These are phyloP conservation scores for Pammene fasciana DNA, from an alignment of 2,888 invertebrate genomes.

Conservation along the genomic window DNA sequence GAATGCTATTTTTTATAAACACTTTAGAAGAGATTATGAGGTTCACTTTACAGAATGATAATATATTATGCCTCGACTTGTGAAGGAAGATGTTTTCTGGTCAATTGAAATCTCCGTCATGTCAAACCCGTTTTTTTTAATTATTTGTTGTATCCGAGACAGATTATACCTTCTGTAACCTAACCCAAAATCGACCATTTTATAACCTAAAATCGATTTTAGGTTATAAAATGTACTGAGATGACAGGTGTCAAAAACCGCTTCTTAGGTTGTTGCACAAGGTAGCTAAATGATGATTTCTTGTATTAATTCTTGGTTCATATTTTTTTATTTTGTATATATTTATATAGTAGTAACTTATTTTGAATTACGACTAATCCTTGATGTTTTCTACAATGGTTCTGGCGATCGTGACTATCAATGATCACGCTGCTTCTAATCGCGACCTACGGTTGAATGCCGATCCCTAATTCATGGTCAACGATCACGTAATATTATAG, in stretches of 20 bases:
- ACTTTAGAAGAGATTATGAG: not conserved
- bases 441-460: slow-evolving; percentile 25
- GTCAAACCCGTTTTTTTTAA: too few species aligned
- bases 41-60: not conserved
- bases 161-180: too few species aligned
- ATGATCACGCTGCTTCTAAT: slow-evolving; percentile 37
- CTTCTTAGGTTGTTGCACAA: too few species aligned
- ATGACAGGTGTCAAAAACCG: too few species aligned
- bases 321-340: not conserved
- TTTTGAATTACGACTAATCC: not conserved
- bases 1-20: slow-evolving; percentile 2
- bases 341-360: not conserved
- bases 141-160: too few species aligned
- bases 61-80: not conserved
- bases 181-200: too few species aligned
- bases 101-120: too few species aligned
- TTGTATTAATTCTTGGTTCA: not conserved
- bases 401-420: slow-evolving; percentile 32
- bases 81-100: too few species aligned
- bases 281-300: too few species aligned
- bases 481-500: slow-evolving; percentile 29
- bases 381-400: slow-evolving; percentile 26
- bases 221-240: too few species aligned
- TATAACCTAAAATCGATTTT: too few species aligned
- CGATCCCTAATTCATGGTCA: slow-evolving; percentile 40